phyloP scores from a whole-genome alignment of 2,888 invertebrate genomes.

The Dynastes maya region DNA sequence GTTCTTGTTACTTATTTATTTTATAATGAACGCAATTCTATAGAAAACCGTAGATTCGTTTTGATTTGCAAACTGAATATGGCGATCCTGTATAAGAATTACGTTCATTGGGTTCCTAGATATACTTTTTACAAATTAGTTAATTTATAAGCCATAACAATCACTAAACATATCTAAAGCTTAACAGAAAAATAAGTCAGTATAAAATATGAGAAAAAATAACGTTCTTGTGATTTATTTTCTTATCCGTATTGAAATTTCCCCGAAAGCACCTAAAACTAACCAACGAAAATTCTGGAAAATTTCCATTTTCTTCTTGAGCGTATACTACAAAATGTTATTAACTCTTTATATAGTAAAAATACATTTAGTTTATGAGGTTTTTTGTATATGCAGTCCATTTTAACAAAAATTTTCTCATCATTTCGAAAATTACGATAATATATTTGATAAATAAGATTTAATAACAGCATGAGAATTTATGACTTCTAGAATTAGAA shows the following conservation, averaged over 20 bases:
- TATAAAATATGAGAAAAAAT: constrained; percentile 28
- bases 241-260: constrained; percentile 16
- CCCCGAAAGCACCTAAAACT: constrained; percentile 23
- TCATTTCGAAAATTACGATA: too few relatives aligned
- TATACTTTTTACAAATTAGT: constrained; percentile 10
- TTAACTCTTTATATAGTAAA: too few relatives aligned
- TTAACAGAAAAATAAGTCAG: constrained; percentile 33
- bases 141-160: constrained; percentile 35
- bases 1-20: not conserved
- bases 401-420: too few relatives aligned
- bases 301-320: constrained; percentile 8
- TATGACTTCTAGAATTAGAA: too few relatives aligned
- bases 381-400: too few relatives aligned
- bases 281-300: constrained; percentile 3
- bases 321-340: constrained; percentile 25
- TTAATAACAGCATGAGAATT: too few relatives aligned
- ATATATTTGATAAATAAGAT: too few relatives aligned
- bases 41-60: not conserved
- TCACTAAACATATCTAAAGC: constrained; percentile 41
- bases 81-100: not conserved
- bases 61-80: too few relatives aligned
- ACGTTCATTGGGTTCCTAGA: not conserved
- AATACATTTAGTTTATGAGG: too few relatives aligned
- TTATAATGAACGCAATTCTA: too few relatives aligned
- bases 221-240: not conserved